Evolutionary conservation across 2,888 invertebrate species (phyloP), one percentile per base, ranked within the genome.

Genomic region (Tetragonisca angustula): DNA sequence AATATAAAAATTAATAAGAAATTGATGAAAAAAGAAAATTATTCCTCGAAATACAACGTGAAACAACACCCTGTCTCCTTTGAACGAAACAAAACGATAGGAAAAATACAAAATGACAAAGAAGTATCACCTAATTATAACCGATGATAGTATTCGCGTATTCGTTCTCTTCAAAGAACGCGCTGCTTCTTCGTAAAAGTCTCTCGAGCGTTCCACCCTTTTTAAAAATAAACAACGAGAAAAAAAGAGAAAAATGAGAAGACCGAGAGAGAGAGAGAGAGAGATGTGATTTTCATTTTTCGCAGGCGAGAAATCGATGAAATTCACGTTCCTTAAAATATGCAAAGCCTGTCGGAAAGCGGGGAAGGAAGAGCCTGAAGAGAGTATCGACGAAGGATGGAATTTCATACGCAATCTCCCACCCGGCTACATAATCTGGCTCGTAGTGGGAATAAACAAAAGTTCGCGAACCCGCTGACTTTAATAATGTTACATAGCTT

Each of bases 401-500:
- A 59, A 78, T 67, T 73, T 65, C 73, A 73, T 65, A 56, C 56
- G 73, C 56, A 50, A 67, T 54, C 49, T 77, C 36, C 9, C 17
- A 36, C n/a, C 43, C n/a, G 32, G 56, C n/a, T 73, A 52, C 65
- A 67, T 49, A 59, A n/a, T n/a, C 43, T 43, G 27, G 4, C 17
- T 43, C 17, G 11, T 67, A 67, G n/a, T n/a, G 5, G 61, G 61
- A 27, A 52, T 69, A 69, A 79, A 67, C 70, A 71, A n/a, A 77
- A 77, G 70, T 81, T 78, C 73, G 43, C 49, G 62, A 49, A 68
- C 27, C 61, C 50, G 19, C 27, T n/a, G 56, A 24, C 67, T 69
- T 68, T 77, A 81, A 81, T 78, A 72, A 73, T 43, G 65, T 64
- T 67, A 54, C 50, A 32, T 52, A 50, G 73, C 49, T 75, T 69